phyloP scores from a whole-genome alignment of 2,113 vertebrate species.

The Muntiacus reevesi region DNA sequence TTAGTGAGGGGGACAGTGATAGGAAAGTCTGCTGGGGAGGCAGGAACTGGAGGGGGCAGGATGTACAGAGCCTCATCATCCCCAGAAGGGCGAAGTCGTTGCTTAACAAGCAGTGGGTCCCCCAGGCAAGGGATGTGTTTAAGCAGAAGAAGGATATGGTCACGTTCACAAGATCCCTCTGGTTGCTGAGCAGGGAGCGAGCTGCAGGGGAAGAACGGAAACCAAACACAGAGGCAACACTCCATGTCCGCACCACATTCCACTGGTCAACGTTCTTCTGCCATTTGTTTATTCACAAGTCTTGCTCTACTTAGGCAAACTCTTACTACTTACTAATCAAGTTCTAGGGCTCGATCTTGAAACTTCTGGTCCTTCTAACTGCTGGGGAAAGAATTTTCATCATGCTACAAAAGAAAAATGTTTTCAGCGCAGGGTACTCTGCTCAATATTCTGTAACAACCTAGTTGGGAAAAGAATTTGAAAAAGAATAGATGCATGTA shows the following conservation, averaged over 20 bases:
- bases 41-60: not conserved
- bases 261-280: not conserved
- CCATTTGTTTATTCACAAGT: not conserved
- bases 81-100: not conserved
- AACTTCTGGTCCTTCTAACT: not conserved
- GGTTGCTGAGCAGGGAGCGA: not conserved
- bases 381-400: not conserved
- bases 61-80: not conserved
- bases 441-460: not conserved
- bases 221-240: rapidly evolving
- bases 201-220: not conserved
- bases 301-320: not conserved
- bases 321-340: not conserved
- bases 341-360: not conserved
- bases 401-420: not conserved
- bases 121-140: not conserved
- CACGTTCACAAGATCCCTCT: not conserved
- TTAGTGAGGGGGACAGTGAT: not conserved
- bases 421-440: not conserved
- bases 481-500: not conserved
- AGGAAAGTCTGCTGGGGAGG: not conserved
- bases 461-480: not conserved
- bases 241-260: rapidly evolving
- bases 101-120: too few species aligned
- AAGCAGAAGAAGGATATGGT: not conserved